These are phyloP conservation scores for Drosophila koepferae DNA, from an alignment of 2,888 invertebrate species.

Conservation along the genomic window DNA sequence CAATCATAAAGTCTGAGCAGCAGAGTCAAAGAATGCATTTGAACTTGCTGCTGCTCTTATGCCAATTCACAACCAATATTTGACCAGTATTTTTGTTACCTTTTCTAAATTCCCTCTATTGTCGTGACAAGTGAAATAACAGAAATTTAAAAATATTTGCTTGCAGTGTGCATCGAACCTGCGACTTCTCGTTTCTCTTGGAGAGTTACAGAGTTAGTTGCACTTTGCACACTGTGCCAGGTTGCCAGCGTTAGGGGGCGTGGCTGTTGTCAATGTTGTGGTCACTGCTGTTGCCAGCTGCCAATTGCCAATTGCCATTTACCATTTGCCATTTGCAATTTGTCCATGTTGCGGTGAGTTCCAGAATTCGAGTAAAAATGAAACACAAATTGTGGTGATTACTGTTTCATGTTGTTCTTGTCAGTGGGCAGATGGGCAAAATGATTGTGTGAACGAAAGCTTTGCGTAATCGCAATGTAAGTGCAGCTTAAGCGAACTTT, in stretches of 20 bases:
- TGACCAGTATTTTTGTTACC: background rate
- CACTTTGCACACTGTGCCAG: conserved; percentile 18
- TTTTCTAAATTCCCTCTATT: background rate
- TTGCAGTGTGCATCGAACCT: background rate
- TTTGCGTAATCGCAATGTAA: background rate
- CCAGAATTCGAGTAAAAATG: conserved; percentile 39
- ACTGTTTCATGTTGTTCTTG: conserved; percentile 51
- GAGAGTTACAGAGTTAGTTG: too few species aligned
- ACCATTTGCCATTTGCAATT: conserved; percentile 29
- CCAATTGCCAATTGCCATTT: conserved; percentile 19
- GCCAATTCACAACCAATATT: background rate
- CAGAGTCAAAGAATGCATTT: background rate
- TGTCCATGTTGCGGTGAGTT: conserved; percentile 53
- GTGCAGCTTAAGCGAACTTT: conserved; percentile 1
- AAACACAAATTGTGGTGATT: conserved; percentile 68
- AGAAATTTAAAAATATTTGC: background rate
- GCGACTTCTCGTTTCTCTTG: background rate
- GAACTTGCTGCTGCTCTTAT: background rate
- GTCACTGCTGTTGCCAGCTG: conserved; percentile 15
- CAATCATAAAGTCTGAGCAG: background rate
- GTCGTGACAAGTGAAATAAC: background rate
- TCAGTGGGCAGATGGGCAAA: conserved; percentile 19
- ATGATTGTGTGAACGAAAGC: conserved; percentile 14
- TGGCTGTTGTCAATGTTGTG: conserved; percentile 36
- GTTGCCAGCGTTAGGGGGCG: conserved; percentile 14